Evolutionary conservation across 2,888 invertebrate species (phyloP), one percentile per base, ranked within the genome.

Genomic region (Aporophyla lueneburgensis): DNA sequence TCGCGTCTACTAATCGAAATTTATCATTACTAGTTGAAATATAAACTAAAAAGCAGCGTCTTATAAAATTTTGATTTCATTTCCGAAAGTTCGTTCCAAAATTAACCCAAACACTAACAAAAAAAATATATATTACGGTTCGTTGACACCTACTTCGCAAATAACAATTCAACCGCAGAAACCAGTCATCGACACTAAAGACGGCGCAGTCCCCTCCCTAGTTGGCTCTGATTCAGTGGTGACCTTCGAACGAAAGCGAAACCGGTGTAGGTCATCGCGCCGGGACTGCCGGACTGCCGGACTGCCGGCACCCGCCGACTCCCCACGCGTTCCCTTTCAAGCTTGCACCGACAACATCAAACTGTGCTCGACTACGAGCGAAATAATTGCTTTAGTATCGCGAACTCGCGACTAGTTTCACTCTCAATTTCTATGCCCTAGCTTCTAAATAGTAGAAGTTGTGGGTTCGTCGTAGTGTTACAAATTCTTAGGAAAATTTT

Each of bases 231-330:
- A 94, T 95, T 94, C 94, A 93, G 90, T 88, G 76, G 82, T 95
- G 94, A 96, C 96, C 96, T 96, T 96, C 93, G 93, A 86, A 94
- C 92, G 96, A 96, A 95, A 96, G 95, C 92, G 94, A 96, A 96
- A 95, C 96, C 95, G 95, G 95, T 94, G 95, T 93, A 88, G 95
- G 95, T 95, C 95, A 93, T 93, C 93, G 95, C 79, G 93, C 95
- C 90, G 80, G 53, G 46, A 43, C 63, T 43, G 62, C 43, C 54
- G 69, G 69, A 24, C 51, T 67, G 49, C 67, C 49, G 27, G 40
- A 68, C 62, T 43, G 80, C 80, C 73, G 83, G 71, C 83, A 74
- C 80, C 67, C 80, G 81, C 70, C 75, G 78, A 46, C 84, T 73
- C 80, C 71, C 81, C 85, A 74, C 88, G 86, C 90, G 90, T 87